Conservation (phyloP, 2,888 invertebrate species). For the Ptilodon capucinus region DNA sequence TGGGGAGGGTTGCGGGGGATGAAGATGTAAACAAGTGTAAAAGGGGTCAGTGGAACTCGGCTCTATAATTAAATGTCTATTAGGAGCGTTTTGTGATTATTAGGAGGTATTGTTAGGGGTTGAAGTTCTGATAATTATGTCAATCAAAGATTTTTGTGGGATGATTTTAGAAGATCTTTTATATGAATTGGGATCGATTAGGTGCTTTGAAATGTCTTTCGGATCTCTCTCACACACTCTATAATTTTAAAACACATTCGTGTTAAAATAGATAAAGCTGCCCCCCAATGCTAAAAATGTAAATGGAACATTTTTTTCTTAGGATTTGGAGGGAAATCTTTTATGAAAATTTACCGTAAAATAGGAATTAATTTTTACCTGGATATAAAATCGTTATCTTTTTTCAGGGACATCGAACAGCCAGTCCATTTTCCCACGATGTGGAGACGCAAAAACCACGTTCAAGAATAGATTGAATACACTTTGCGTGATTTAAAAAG, state of each 20-base stretch:
- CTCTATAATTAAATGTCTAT: conserved; percentile 79
- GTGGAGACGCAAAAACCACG: conserved; percentile 59
- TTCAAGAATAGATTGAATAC: conserved; percentile 51
- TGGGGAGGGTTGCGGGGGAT: conserved; percentile 62
- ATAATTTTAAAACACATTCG: neutral
- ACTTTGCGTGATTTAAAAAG: conserved; percentile 65
- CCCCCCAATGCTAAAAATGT: too few species aligned
- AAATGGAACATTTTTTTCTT: too few species aligned
- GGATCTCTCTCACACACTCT: neutral
- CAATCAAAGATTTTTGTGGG: conserved; percentile 52
- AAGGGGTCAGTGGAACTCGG: conserved; percentile 79
- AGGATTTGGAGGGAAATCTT: too few species aligned
- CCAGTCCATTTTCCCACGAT: conserved; percentile 56
- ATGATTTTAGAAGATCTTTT: conserved; percentile 47
- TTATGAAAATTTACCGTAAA: conserved; percentile 9
- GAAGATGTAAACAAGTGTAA: conserved; percentile 83
- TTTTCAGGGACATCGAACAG: conserved; percentile 44
- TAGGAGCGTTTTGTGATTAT: conserved; percentile 74
- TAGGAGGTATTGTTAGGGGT: conserved; percentile 67
- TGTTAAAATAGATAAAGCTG: neutral
- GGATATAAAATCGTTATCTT: conserved; percentile 33
- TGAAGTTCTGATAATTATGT: conserved; percentile 62
- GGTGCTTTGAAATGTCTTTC: conserved; percentile 26
- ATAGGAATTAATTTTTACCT: conserved; percentile 16
- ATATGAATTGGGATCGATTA: conserved; percentile 38